A percentile compares a stretch with the other conserved stretches of the same genome.
phyloP scores from a whole-genome alignment of 2,113 vertebrate species.

The Guaruba guarouba region DNA sequence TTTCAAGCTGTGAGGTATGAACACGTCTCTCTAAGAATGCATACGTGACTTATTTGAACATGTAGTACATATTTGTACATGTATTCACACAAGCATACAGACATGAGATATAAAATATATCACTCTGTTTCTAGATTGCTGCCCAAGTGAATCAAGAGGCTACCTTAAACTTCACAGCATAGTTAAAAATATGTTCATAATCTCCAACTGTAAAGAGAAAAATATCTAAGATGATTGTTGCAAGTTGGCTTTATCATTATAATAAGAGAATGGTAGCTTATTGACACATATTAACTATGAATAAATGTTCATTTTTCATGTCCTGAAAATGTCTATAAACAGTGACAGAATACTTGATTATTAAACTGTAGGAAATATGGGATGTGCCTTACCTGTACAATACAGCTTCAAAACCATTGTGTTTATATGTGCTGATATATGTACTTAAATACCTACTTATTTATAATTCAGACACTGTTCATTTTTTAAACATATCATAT shows the following conservation, averaged over 20 bases:
- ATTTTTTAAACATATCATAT: background rate
- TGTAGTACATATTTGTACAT: background rate
- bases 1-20: background rate
- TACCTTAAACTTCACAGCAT: background rate
- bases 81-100: background rate
- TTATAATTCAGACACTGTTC: slow-evolving; percentile 17
- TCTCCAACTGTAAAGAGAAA: slow-evolving; percentile 37
- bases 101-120: background rate
- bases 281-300: background rate
- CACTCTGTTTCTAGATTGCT: background rate
- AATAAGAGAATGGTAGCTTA: slow-evolving; percentile 12
- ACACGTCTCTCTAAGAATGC: background rate
- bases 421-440: slow-evolving; percentile 1
- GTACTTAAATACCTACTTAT: slow-evolving; percentile 38
- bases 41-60: fast-evolving
- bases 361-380: slow-evolving; percentile 17
- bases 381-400: background rate
- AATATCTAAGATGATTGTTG: background rate
- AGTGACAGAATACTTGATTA: slow-evolving; percentile 44
- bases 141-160: background rate
- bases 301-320: slow-evolving; percentile 25
- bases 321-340: slow-evolving; percentile 1
- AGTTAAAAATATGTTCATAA: background rate
- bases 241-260: background rate
- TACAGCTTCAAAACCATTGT: slow-evolving; percentile 33